Conservation (phyloP, 1,140 invertebrate species). For the Hydropsyche tenuis region DNA sequence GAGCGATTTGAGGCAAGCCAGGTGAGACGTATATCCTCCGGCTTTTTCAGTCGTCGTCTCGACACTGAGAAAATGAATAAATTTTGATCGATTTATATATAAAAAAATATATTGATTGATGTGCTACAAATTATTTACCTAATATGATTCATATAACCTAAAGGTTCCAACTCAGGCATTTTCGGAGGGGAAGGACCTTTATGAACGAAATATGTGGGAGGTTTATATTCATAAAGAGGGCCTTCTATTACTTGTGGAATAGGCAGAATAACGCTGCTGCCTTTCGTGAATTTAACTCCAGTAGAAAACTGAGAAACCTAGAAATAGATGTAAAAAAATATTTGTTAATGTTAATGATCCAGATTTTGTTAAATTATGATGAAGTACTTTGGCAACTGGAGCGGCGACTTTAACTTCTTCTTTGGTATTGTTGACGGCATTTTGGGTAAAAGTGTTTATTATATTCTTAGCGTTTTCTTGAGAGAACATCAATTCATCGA, state of each 20-base stretch:
- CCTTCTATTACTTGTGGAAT: constrained; percentile 75
- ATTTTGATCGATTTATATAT: no score
- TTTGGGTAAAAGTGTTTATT: constrained; percentile 80
- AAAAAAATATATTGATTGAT: background rate
- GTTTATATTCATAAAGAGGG: constrained; percentile 74
- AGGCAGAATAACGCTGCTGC: constrained; percentile 64
- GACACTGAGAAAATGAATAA: constrained; percentile 54
- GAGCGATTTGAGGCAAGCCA: constrained; percentile 87
- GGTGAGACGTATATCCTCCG: constrained; percentile 82
- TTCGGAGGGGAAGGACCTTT: constrained; percentile 76
- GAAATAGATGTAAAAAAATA: constrained; percentile 40
- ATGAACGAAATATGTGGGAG: constrained; percentile 64
- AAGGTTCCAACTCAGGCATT: constrained; percentile 67
- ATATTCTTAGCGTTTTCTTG: constrained; percentile 88
- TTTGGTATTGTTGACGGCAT: constrained; percentile 66
- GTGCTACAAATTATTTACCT: no score
- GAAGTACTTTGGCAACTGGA: constrained; percentile 56
- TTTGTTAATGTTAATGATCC: constrained; percentile 12
- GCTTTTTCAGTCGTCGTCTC: constrained; percentile 80
- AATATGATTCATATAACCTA: constrained; percentile 81
- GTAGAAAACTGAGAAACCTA: constrained; percentile 77
- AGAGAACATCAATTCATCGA: constrained; percentile 94
- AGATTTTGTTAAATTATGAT: constrained; percentile 1
- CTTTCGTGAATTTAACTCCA: constrained; percentile 74
- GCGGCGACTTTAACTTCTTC: constrained; percentile 67